These are phyloP conservation scores for Leptodactylus fallax DNA, from an alignment of 2,797 vertebrate genomes.

Conservation along the genomic window DNA sequence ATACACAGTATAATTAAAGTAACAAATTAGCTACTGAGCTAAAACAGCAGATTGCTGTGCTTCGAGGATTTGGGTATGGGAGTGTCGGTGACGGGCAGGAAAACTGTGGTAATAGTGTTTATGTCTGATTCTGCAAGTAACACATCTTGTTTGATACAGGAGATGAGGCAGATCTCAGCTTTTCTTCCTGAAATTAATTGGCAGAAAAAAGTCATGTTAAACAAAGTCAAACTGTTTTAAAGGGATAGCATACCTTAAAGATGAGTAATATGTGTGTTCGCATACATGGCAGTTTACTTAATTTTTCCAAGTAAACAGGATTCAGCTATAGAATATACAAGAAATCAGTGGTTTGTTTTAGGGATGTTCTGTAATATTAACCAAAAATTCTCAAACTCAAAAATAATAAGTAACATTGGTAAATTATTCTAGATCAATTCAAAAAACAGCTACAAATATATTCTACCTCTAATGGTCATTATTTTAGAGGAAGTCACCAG, in stretches of 20 bases:
- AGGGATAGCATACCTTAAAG: not conserved
- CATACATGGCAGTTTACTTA: not conserved
- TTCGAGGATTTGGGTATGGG: constrained; percentile 23
- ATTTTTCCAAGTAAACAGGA: not conserved
- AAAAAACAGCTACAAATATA: too few species aligned
- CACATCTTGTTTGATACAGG: constrained; percentile 40
- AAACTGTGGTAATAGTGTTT: constrained; percentile 45
- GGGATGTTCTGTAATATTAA: not conserved
- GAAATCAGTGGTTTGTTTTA: not conserved
- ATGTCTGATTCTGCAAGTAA: constrained; percentile 41
- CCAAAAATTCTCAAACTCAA: not conserved
- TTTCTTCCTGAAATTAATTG: constrained; percentile 34
- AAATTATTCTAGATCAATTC: too few species aligned
- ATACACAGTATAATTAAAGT: constrained; percentile 44
- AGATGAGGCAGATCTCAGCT: constrained; percentile 34
- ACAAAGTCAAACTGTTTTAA: not conserved
- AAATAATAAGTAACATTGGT: not conserved
- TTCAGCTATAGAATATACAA: not conserved
- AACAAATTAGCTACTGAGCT: constrained; percentile 48
- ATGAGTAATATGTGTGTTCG: not conserved
- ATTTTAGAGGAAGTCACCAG: too few species aligned
- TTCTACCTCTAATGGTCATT: too few species aligned
- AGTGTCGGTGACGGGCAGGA: constrained; percentile 36
- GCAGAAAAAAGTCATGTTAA: constrained; percentile 3
- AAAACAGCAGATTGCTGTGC: constrained; percentile 44